Percentiles rank a stretch among this genome's conserved stretches.
phyloP scores from a whole-genome alignment of 2,113 vertebrate species.

The Suricata suricatta region DNA sequence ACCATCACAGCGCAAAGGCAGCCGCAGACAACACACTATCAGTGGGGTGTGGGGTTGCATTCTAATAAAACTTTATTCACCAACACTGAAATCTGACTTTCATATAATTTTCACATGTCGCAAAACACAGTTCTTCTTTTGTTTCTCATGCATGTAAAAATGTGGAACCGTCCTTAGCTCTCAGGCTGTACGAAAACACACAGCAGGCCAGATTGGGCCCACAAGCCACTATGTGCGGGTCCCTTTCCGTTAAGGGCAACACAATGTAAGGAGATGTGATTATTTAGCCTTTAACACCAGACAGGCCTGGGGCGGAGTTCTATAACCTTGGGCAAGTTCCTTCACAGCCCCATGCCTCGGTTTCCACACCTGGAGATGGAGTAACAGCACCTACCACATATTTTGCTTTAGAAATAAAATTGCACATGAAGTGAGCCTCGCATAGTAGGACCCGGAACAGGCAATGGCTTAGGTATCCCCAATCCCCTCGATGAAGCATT shows the following conservation, averaged over 20 bases:
- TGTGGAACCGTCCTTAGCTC: background rate
- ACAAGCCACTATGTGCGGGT: accelerated
- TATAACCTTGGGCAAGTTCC: background rate
- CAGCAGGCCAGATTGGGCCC: accelerated
- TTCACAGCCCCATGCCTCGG: background rate
- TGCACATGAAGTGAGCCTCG: background rate
- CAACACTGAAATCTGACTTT: background rate
- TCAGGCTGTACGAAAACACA: background rate
- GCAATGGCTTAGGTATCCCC: background rate
- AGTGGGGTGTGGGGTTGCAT: background rate
- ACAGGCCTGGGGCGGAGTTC: background rate
- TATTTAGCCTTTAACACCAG: background rate
- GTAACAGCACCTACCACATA: background rate
- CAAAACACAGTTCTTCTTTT: background rate
- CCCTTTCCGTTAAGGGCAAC: background rate
- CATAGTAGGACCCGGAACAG: background rate
- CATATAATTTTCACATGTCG: background rate
- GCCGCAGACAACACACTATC: accelerated
- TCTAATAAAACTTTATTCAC: background rate
- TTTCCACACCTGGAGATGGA: background rate
- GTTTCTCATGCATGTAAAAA: background rate
- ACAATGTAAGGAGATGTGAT: accelerated
- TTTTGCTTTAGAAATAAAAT: background rate
- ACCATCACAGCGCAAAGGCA: background rate
- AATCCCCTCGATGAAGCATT: background rate